phyloP scores from a whole-genome alignment of 2,113 vertebrate genomes.

The Brevimyrus niger region DNA sequence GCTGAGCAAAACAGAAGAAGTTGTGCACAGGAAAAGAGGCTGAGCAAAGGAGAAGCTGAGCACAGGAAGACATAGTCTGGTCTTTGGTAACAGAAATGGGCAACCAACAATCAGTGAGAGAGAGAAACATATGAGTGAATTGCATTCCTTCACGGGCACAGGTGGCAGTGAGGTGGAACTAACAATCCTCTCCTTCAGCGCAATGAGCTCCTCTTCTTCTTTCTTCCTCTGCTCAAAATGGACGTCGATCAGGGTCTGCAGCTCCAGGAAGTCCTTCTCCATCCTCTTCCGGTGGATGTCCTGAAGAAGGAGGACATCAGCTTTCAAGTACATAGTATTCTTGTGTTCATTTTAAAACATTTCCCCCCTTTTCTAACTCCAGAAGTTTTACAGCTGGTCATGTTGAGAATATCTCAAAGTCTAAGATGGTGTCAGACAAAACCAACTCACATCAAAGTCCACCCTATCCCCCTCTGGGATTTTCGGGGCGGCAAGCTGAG shows the following conservation, averaged over 20 bases:
- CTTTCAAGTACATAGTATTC: not conserved
- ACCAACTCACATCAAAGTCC: slow-evolving; percentile 62
- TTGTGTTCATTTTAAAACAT: not conserved
- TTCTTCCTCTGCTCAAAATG: slow-evolving; percentile 94
- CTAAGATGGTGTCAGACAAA: not conserved
- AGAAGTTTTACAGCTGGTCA: not conserved
- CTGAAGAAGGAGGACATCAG: slow-evolving; percentile 47
- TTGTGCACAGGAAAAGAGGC: not conserved
- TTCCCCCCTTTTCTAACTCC: not conserved
- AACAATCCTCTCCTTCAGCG: slow-evolving; percentile 89
- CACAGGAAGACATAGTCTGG: not conserved
- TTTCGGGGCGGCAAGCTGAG: slow-evolving; percentile 61
- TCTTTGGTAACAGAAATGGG: not conserved
- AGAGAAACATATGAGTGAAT: not conserved
- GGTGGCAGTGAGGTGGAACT: slow-evolving; percentile 33
- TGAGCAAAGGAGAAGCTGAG: not conserved
- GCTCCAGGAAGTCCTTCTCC: slow-evolving; percentile 92
- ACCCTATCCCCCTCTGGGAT: slow-evolving; percentile 67
- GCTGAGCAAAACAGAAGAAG: not conserved
- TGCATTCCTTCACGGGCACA: not conserved
- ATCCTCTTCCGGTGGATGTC: slow-evolving; percentile 98
- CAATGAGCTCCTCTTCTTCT: slow-evolving; percentile 89
- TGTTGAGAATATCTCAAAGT: not conserved
- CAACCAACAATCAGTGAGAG: not conserved
- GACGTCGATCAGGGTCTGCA: slow-evolving; percentile 88